Evolutionary conservation across 2,797 vertebrate species (phyloP).

Genomic region (Centroberyx gerrardi): DNA sequence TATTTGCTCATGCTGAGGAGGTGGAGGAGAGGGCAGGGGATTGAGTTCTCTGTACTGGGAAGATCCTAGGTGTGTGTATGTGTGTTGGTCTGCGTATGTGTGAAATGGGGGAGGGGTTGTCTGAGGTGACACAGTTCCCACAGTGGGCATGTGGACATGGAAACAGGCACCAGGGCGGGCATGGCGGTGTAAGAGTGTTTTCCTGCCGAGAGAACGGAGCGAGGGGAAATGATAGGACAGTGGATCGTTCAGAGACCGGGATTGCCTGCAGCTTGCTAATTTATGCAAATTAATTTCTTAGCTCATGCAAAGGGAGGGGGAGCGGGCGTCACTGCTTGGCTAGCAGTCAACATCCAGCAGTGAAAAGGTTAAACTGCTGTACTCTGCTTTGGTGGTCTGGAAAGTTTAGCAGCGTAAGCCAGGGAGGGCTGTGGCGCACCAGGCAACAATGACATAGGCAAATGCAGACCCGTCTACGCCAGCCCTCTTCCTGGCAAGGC

Average conservation of each 20-base stretch:
- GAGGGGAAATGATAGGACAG: constrained; percentile 62
- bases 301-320: constrained; percentile 61
- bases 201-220: constrained; percentile 26
- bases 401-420: constrained; percentile 69
- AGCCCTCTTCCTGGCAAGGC: constrained; percentile 82
- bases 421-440: constrained; percentile 60
- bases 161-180: constrained; percentile 8
- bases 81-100: constrained; percentile 27
- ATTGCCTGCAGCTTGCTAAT: constrained; percentile 80
- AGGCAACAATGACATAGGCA: constrained; percentile 67
- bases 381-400: constrained; percentile 65
- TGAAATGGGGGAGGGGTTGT: constrained; percentile 27
- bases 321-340: constrained; percentile 66
- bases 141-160: constrained; percentile 24
- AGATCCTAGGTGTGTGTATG: constrained; percentile 1
- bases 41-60: neutral
- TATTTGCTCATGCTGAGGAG: constrained; percentile 36
- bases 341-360: constrained; percentile 65
- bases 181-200: constrained; percentile 39
- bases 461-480: constrained; percentile 60
- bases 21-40: constrained; percentile 4
- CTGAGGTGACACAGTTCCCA: constrained; percentile 31
- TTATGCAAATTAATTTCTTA: constrained; percentile 85
- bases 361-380: constrained; percentile 68
- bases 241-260: constrained; percentile 77